Evolutionary conservation across 2,888 invertebrate genomes (phyloP).

Genomic region (Exephanes ischioxanthus): DNA sequence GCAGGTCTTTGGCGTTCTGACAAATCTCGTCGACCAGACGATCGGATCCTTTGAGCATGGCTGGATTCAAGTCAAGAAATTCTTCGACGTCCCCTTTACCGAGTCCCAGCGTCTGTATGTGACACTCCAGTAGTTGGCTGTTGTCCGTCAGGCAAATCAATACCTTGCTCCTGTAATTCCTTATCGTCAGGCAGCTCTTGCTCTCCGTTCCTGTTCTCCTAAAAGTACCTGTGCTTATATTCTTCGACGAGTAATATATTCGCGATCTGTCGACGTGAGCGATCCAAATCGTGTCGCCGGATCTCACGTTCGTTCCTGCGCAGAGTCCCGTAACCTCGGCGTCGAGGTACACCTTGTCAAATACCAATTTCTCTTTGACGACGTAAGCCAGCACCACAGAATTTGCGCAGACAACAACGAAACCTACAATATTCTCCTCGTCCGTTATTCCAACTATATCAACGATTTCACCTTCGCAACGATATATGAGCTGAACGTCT

Average conservation of each 20-base stretch:
- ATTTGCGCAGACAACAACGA: conserved; percentile 71
- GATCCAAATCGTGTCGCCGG: conserved; percentile 73
- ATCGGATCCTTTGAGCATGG: conserved; percentile 77
- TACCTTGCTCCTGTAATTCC: conserved; percentile 71
- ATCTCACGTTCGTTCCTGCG: conserved; percentile 65
- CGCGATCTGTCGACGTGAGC: conserved; percentile 72
- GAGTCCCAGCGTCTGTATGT: conserved; percentile 12
- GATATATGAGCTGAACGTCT: conserved; percentile 73
- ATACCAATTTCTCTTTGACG: conserved; percentile 69
- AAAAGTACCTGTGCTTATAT: conserved; percentile 49
- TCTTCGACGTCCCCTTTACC: conserved; percentile 52
- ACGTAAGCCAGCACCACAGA: conserved; percentile 72
- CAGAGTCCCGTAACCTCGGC: conserved; percentile 69
- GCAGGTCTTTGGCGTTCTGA: conserved; percentile 72
- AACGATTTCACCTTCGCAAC: conserved; percentile 67
- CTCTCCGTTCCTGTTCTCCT: conserved; percentile 63
- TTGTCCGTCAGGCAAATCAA: conserved; percentile 72
- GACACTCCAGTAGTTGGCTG: conserved; percentile 43
- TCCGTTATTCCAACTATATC: conserved; percentile 75
- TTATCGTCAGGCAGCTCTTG: conserved; percentile 72
- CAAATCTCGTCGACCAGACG: conserved; percentile 76
- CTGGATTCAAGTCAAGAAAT: conserved; percentile 70
- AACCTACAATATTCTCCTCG: conserved; percentile 68
- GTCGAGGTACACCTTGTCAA: conserved; percentile 74
- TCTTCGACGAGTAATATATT: conserved; percentile 73